Evolutionary conservation across 2,113 vertebrate genomes (phyloP), one percentile per base, ranked within the genome.

Genomic region (Silurus glanis): DNA sequence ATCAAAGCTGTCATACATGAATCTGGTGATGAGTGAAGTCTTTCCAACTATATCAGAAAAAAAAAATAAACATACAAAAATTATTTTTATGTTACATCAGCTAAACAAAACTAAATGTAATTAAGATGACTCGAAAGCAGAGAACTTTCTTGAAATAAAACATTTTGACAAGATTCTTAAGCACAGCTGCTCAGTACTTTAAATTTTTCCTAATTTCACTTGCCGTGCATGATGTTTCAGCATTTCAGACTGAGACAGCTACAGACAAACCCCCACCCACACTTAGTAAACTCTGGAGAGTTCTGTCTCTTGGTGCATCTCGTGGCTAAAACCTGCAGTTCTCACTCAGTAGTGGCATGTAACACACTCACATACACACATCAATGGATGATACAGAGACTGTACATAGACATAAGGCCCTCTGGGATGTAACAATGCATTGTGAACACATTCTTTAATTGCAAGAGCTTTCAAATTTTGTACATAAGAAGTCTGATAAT

Each of bases 1-100:
- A 95, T 99, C 97, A 83, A 98, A 99, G 94, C 97, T 99, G 96
- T 99, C 97, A 78, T 99, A 99, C 98, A 99, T 99, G 92, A 99
- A 99, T 92, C 98, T 96, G 93, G 98, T 99, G 92, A 99, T 99
- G 94, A 99, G 94, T 16, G 98, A 99, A 6, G 98, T 99, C 94
- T 99, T 99, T 88, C 98, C 98, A 94, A 99, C 98, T 99, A 74
- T 85, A 96, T 93, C 74, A 85, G 89, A 86, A 59, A 92, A 90
- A 53, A 12, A 25, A 89, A 10, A 85, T 4, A 85, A 58, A 88
- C 47, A 76, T 56, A 58, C 25, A 21, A 74, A n/a, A 23, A 28
- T 37, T 37, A 37, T 37, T 37, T 37, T 37, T 37, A 37, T 37
- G 37, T 37, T 37, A 37, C 9, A 62, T 59, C 45, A 76, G 21